Percentiles rank a stretch among this genome's conserved stretches.
Evolutionary conservation across 2,888 invertebrate species (phyloP).

Genomic region (Pantelozetes paolii): DNA sequence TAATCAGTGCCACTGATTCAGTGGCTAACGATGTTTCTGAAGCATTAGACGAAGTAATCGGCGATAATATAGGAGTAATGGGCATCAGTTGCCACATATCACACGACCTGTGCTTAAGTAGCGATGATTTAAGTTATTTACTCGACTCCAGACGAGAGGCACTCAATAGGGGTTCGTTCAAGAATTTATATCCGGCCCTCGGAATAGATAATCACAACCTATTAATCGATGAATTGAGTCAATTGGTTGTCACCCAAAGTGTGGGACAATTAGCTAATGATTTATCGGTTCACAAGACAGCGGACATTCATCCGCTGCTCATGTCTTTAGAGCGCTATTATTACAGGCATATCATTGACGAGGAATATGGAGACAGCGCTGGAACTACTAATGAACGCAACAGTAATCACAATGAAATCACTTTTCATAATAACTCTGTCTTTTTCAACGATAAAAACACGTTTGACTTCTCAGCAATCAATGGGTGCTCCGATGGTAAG

Average conservation of each 20-base stretch:
- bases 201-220: slow-evolving; percentile 46
- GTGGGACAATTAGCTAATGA: slow-evolving; percentile 31
- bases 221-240: slow-evolving; percentile 46
- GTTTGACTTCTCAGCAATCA: slow-evolving; percentile 20
- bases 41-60: slow-evolving; percentile 45
- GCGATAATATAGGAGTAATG: slow-evolving; percentile 44
- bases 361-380: slow-evolving; percentile 24
- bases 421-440: slow-evolving; percentile 20
- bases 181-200: slow-evolving; percentile 48
- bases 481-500: slow-evolving; percentile 31
- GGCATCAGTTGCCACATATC: slow-evolving; percentile 50
- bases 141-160: slow-evolving; percentile 51
- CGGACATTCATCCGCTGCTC: slow-evolving; percentile 48
- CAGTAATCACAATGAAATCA: slow-evolving; percentile 1
- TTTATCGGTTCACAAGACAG: slow-evolving; percentile 46
- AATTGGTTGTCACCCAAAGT: slow-evolving; percentile 24
- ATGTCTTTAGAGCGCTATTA: slow-evolving; percentile 46
- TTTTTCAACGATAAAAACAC: slow-evolving; percentile 7
- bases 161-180: slow-evolving; percentile 49
- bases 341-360: slow-evolving; percentile 32
- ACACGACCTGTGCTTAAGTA: slow-evolving; percentile 51
- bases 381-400: slow-evolving; percentile 1
- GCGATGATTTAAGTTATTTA: slow-evolving; percentile 50
- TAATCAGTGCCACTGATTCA: slow-evolving; percentile 48
- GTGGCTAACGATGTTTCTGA: slow-evolving; percentile 49